Evolutionary conservation across 1,140 invertebrate genomes (phyloP).

Genomic region (Psix sp.): DNA sequence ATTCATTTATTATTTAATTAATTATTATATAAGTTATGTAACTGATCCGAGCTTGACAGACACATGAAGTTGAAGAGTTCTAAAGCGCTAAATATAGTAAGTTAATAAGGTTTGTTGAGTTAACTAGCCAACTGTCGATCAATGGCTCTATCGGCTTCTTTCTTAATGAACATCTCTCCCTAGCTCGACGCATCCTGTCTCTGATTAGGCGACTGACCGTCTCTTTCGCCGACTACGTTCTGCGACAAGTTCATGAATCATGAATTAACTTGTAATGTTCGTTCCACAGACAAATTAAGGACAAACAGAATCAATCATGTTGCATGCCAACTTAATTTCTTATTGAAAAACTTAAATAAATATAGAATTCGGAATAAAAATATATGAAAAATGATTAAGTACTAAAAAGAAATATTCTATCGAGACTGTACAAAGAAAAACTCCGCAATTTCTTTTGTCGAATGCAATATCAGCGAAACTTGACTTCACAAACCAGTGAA

Average conservation of each 20-base stretch:
- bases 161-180: conserved; percentile 52
- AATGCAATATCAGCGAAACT: conserved; percentile 29
- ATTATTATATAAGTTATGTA: conserved; percentile 14
- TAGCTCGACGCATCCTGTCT: conserved; percentile 56
- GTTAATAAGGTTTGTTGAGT: conserved; percentile 48
- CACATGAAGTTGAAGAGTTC: conserved; percentile 6
- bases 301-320: conserved; percentile 22
- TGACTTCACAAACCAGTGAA: conserved; percentile 25
- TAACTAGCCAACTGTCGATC: conserved; percentile 58
- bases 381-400: no score
- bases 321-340: not conserved
- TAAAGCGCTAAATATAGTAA: conserved; percentile 43
- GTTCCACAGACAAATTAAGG: conserved; percentile 44
- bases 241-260: conserved; percentile 54
- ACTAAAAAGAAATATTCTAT: no score
- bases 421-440: no score
- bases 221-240: conserved; percentile 35
- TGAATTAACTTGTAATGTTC: conserved; percentile 52
- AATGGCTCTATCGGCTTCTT: conserved; percentile 58
- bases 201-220: conserved; percentile 58
- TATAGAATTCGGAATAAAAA: no score
- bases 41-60: conserved; percentile 1
- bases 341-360: conserved; percentile 1
- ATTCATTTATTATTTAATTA: not conserved
- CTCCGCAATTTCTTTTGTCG: no score